Conservation (phyloP, 1,140 invertebrate species). For the Agrypnia vestita region DNA sequence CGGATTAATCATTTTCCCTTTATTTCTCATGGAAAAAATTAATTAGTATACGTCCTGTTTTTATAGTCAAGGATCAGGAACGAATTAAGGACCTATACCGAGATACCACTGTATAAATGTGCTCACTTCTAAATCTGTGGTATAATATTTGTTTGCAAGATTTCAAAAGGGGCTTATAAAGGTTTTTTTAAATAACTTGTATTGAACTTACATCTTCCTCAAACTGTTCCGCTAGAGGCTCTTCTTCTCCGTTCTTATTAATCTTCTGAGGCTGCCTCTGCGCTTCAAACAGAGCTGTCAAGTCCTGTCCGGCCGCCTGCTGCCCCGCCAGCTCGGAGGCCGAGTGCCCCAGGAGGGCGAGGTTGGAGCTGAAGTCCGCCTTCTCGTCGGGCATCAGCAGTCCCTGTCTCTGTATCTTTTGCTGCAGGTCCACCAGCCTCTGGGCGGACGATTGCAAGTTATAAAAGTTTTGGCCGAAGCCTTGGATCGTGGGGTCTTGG, state of each 20-base stretch:
- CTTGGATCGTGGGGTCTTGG: background rate
- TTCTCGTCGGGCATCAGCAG: conserved; percentile 68
- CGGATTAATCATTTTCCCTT: no score
- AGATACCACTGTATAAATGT: no score
- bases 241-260: conserved; percentile 45
- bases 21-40: no score
- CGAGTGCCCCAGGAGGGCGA: conserved; percentile 68
- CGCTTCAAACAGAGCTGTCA: conserved; percentile 41
- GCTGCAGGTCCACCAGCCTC: conserved; percentile 71
- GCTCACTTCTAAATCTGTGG: no score
- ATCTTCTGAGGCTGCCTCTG: conserved; percentile 10
- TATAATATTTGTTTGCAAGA: no score
- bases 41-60: no score
- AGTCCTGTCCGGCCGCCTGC: conserved; percentile 56
- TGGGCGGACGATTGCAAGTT: conserved; percentile 70
- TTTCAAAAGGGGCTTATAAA: no score
- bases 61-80: no score
- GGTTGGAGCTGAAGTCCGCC: conserved; percentile 67
- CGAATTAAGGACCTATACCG: no score
- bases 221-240: background rate
- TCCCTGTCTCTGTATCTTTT: conserved; percentile 69
- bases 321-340: conserved; percentile 69
- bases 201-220: conserved; percentile 67
- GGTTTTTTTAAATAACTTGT: conserved; percentile 33
- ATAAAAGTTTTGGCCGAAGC: conserved; percentile 62